phyloP scores from a whole-genome alignment of 2,888 invertebrate species.

The Scaptomyza cyrtandrae region DNA sequence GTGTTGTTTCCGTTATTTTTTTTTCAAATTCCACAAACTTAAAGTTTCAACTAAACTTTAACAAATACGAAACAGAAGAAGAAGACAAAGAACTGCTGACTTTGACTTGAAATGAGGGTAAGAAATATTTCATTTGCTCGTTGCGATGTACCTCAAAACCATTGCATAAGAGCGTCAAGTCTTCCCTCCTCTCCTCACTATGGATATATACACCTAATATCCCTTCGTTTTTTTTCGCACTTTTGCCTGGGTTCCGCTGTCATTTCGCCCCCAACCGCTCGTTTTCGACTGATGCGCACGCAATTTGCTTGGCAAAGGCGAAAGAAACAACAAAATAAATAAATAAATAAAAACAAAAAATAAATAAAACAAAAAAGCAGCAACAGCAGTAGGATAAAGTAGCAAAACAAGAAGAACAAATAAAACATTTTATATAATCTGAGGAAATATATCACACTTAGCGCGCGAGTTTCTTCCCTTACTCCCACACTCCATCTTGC shows the following conservation, averaged over 20 bases:
- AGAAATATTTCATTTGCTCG: conserved; percentile 77
- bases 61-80: too few relatives aligned
- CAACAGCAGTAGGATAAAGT: conserved; percentile 34
- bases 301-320: conserved; percentile 73
- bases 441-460: conserved; percentile 85
- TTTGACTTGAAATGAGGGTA: conserved; percentile 74
- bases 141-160: conserved; percentile 43
- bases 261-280: neutral
- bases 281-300: conserved; percentile 59
- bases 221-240: conserved; percentile 59
- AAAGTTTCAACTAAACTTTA: too few relatives aligned
- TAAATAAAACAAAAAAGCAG: neutral
- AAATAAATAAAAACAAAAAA: conserved; percentile 11
- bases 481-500: neutral
- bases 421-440: conserved; percentile 84
- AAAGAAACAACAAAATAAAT: conserved; percentile 21
- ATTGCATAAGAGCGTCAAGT: neutral
- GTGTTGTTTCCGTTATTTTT: too few relatives aligned
- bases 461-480: conserved; percentile 58
- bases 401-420: conserved; percentile 72
- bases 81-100: conserved; percentile 11
- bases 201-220: conserved; percentile 58
- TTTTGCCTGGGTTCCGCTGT: conserved; percentile 39
- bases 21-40: too few relatives aligned
- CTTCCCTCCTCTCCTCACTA: conserved; percentile 10